Evolutionary conservation across 64 coral and sea anemone genomes (phyloP), one percentile per base, ranked within the genome.

Genomic region (Montipora capricornis): DNA sequence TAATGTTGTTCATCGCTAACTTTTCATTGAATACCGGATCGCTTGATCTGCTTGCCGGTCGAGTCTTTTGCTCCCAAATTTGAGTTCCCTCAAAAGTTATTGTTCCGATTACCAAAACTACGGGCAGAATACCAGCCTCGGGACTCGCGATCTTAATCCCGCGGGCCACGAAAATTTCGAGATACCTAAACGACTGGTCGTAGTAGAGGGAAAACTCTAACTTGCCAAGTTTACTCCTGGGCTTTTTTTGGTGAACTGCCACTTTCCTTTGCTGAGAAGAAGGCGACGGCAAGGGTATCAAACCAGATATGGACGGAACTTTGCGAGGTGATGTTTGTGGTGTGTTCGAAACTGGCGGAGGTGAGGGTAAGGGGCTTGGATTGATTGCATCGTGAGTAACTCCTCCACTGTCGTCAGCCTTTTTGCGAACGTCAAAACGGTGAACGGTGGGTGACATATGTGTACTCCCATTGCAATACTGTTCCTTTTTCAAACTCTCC

Each of bases 1-100:
- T 78, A 3, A 93, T 66, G 14, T 75, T 83, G 61, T 87, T 20
- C 15, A 68, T 20, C 8, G 44, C 83, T 6, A 93, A 24, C 20
- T 93, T 81, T 71, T 93, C 84, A 59, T 88, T 93, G 48, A 87
- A 93, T 12, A 80, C 47, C 70, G 92, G 92, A 44, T 93, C 47
- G 3, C 11, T 79, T 9, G 68, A 53, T 17, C 67, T 50, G 16
- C 87, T 68, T 24, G 48, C 53, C 12, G 76, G 20, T 4, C 47
- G n/a, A 3, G 92, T 93, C 45, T 79, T 87, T n/a, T 93, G 67
- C 8, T 93, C 57, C 92, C 92, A 93, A 44, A 93, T 44, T 44
- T 49, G 61, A 20, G 45, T 88, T 3, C 49, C 66, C 20, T 81
- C 62, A 55, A 88, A 87, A 52, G 61, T 29, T 19, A 93, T 2